Conservation (phyloP, 2,888 invertebrate species). For the Lycophotia porphyrea region DNA sequence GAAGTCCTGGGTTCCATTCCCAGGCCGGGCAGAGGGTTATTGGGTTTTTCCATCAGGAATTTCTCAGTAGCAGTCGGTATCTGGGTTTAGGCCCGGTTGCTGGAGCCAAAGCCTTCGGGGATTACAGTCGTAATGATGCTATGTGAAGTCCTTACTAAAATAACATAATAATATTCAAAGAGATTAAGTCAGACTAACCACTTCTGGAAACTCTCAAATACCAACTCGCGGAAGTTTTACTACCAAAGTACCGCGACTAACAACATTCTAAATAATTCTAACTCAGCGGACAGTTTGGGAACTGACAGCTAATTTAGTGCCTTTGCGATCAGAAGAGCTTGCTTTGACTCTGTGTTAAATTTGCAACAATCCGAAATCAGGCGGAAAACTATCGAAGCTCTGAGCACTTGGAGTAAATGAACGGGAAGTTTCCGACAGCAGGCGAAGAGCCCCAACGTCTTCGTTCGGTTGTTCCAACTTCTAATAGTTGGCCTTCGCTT, state of each 20-base stretch:
- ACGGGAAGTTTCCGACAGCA: conserved; percentile 80
- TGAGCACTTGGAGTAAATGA: conserved; percentile 77
- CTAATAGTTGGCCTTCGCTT: conserved; percentile 66
- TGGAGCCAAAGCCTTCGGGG: background rate
- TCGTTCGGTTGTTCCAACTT: conserved; percentile 67
- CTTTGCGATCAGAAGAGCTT: conserved; percentile 79
- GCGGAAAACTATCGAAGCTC: conserved; percentile 84
- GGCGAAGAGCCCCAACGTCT: conserved; percentile 74
- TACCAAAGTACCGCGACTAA: conserved; percentile 47
- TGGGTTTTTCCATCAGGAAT: too few relatives aligned
- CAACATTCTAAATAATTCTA: conserved; percentile 66
- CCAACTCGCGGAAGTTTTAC: conserved; percentile 47
- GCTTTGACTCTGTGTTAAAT: conserved; percentile 82
- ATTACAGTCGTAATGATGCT: background rate
- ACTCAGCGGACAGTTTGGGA: conserved; percentile 67
- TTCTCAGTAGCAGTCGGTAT: too few relatives aligned
- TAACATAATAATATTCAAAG: conserved; percentile 21
- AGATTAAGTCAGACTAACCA: conserved; percentile 24
- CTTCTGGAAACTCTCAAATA: conserved; percentile 33
- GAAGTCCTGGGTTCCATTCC: too few relatives aligned
- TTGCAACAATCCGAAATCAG: conserved; percentile 85
- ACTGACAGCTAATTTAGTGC: conserved; percentile 80
- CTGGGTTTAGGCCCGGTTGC: too few relatives aligned
- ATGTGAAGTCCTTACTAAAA: background rate
- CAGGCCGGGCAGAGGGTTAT: too few relatives aligned